phyloP scores from a whole-genome alignment of 2,888 invertebrate species.

The Calameuta filiformis region DNA sequence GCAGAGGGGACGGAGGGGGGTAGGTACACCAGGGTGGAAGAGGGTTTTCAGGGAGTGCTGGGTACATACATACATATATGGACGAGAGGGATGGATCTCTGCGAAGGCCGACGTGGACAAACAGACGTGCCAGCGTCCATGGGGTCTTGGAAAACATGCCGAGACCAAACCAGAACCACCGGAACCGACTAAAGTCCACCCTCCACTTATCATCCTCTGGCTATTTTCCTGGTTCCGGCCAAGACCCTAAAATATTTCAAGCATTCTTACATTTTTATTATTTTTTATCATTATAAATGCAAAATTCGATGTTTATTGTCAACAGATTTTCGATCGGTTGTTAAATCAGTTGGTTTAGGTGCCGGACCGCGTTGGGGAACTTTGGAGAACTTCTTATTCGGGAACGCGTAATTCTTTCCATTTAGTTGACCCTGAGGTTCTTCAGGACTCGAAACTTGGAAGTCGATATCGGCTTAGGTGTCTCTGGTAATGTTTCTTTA shows the following conservation, averaged over 20 bases:
- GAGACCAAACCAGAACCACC: constrained; percentile 31
- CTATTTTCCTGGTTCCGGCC: neutral
- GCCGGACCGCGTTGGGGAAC: neutral
- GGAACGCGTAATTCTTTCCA: neutral
- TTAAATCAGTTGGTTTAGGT: neutral
- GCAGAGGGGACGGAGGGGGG: constrained; percentile 17
- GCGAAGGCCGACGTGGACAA: constrained; percentile 60
- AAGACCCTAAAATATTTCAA: neutral
- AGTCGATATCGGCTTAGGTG: neutral
- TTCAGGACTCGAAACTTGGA: neutral
- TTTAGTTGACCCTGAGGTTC: neutral
- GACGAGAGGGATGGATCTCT: constrained; percentile 35
- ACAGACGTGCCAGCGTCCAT: constrained; percentile 59
- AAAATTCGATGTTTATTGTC: neutral
- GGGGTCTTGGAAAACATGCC: constrained; percentile 55
- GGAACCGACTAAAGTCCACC: neutral
- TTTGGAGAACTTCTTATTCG: neutral
- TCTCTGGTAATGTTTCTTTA: neutral
- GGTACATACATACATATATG: constrained; percentile 34
- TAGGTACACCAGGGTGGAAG: neutral
- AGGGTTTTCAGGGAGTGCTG: neutral
- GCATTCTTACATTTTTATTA: neutral
- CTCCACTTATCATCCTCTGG: neutral
- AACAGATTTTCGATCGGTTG: neutral
- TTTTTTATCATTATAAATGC: neutral